phyloP scores from a whole-genome alignment of 2,113 vertebrate genomes.

The Phyllostomus hastatus region DNA sequence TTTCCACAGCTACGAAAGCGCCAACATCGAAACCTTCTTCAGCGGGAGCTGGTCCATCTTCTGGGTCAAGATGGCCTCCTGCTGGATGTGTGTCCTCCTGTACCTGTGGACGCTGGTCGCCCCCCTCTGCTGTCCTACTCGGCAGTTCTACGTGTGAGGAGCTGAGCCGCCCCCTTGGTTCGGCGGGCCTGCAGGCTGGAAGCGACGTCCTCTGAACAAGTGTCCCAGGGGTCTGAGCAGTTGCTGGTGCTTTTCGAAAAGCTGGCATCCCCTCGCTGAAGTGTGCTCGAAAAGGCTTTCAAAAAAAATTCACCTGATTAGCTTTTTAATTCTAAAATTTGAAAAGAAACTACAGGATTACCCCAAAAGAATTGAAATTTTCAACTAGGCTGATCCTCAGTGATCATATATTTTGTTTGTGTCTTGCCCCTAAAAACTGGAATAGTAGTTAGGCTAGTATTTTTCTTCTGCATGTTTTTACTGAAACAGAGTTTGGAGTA shows the following conservation, averaged over 20 bases:
- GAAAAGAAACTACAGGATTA: neutral
- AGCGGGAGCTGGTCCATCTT: slow-evolving; percentile 93
- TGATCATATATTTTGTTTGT: neutral
- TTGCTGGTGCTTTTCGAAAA: neutral
- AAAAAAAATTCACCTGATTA: neutral
- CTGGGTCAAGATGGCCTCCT: slow-evolving; percentile 98
- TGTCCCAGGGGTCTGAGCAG: neutral
- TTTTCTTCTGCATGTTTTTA: neutral
- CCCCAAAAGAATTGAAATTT: neutral
- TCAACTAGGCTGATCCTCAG: neutral
- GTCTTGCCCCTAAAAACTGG: neutral
- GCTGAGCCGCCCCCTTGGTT: neutral
- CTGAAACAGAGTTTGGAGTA: neutral
- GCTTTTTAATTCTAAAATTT: neutral
- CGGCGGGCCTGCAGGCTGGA: neutral
- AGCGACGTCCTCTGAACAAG: neutral
- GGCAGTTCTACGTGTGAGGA: slow-evolving; percentile 80
- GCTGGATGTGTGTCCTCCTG: slow-evolving; percentile 92
- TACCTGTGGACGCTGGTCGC: slow-evolving; percentile 92
- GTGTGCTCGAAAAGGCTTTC: neutral
- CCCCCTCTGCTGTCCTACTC: slow-evolving; percentile 89
- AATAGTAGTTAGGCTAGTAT: neutral
- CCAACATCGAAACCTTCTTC: slow-evolving; percentile 93
- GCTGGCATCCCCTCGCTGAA: neutral
- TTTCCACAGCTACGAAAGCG: slow-evolving; percentile 87